Conservation (phyloP, 2,797 vertebrate species). For the Labroides dimidiatus region DNA sequence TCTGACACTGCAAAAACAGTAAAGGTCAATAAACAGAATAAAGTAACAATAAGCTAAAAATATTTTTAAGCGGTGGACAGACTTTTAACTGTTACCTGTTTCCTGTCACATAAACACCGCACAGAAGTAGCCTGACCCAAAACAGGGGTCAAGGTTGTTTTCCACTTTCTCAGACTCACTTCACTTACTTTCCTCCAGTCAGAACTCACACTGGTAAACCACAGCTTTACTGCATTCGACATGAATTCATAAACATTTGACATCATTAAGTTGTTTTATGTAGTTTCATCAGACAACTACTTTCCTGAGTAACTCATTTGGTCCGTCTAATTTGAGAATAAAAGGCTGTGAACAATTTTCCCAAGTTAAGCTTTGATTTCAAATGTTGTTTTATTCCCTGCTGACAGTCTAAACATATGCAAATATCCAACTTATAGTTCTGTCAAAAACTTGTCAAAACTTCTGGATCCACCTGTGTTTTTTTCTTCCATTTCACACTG, state of each 20-base stretch:
- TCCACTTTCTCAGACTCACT: background rate
- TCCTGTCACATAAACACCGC: constrained; percentile 9
- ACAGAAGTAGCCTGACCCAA: background rate
- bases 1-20: background rate
- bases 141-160: constrained; percentile 6
- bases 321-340: background rate
- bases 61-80: background rate
- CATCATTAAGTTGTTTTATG: too few relatives aligned
- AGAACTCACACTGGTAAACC: background rate
- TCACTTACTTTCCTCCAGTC: background rate
- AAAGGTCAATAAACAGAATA: background rate
- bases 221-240: background rate
- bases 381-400: too few relatives aligned
- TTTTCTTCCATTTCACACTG: too few relatives aligned
- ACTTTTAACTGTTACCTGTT: constrained; percentile 3
- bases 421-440: too few relatives aligned
- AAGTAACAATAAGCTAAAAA: constrained; percentile 3
- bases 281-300: background rate
- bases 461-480: too few relatives aligned
- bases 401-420: too few relatives aligned
- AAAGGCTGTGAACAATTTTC: too few relatives aligned
- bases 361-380: too few relatives aligned
- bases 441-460: too few relatives aligned
- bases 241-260: background rate
- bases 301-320: background rate